phyloP scores from a whole-genome alignment of 1,140 invertebrate species.

The Drosophila orena region DNA sequence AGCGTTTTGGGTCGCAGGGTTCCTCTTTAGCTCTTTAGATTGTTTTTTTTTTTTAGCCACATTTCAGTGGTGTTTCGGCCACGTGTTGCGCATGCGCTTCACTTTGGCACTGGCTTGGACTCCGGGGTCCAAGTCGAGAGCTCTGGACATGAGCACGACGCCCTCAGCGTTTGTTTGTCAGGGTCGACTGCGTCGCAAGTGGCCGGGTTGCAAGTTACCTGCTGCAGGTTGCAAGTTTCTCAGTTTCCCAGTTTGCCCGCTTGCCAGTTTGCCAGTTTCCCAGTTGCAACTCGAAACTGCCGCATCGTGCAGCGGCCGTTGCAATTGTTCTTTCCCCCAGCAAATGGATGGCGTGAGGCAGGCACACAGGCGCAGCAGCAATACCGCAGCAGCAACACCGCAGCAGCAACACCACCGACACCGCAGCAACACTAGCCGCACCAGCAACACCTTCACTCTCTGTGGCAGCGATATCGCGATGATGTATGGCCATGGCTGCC shows the following conservation, averaged over 20 bases:
- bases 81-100: slow-evolving; percentile 81
- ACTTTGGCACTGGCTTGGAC: background rate
- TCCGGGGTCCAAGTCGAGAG: slow-evolving; percentile 41
- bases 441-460: slow-evolving; percentile 76
- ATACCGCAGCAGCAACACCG: slow-evolving; percentile 1
- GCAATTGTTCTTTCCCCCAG: slow-evolving; percentile 64
- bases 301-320: slow-evolving; percentile 71
- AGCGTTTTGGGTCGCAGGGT: slow-evolving; percentile 22
- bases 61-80: slow-evolving; percentile 54
- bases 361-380: slow-evolving; percentile 21
- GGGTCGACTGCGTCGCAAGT: slow-evolving; percentile 72
- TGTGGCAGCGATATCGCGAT: slow-evolving; percentile 67
- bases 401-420: slow-evolving; percentile 42
- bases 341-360: slow-evolving; percentile 61
- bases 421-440: slow-evolving; percentile 46
- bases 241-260: too few species aligned
- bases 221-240: slow-evolving; percentile 26
- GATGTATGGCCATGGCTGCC: slow-evolving; percentile 67
- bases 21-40: background rate
- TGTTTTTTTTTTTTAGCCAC: slow-evolving; percentile 14
- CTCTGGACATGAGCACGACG: slow-evolving; percentile 71
- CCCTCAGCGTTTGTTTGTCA: slow-evolving; percentile 78
- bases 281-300: slow-evolving; percentile 55
- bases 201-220: slow-evolving; percentile 23
- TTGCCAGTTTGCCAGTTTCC: background rate